Percentiles rank a stretch among this genome's conserved stretches.
Evolutionary conservation across 2,797 vertebrate genomes (phyloP).

Genomic region (Leucoraja ocellata): DNA sequence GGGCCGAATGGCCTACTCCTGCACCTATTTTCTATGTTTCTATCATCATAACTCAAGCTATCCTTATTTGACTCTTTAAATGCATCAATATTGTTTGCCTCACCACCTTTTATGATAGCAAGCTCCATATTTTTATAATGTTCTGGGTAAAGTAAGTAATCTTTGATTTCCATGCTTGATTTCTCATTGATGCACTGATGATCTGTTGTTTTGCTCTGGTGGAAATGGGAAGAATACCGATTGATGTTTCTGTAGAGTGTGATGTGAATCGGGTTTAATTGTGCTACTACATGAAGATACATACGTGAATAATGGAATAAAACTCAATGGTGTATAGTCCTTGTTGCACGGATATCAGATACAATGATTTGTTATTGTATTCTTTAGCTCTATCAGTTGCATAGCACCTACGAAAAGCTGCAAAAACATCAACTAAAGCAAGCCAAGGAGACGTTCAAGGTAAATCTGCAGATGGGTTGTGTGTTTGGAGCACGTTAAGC

Average conservation of each 20-base stretch:
- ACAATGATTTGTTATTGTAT: neutral
- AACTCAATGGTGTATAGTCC: neutral
- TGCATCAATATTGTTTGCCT: too few species aligned
- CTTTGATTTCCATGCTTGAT: too few species aligned
- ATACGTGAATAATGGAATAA: neutral
- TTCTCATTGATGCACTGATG: too few species aligned
- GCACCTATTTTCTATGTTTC: too few species aligned
- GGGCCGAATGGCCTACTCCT: too few species aligned
- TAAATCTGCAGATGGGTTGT: slow-evolving; percentile 43
- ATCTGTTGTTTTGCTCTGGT: neutral
- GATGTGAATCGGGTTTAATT: neutral
- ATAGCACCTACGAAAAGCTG: slow-evolving; percentile 59
- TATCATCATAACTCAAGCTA: too few species aligned
- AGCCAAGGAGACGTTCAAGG: slow-evolving; percentile 43
- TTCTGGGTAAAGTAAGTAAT: too few species aligned
- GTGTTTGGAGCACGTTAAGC: slow-evolving; percentile 46
- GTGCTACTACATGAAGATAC: neutral
- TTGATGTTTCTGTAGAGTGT: neutral
- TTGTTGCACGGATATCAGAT: neutral
- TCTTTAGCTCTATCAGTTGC: slow-evolving; percentile 60
- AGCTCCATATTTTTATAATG: too few species aligned
- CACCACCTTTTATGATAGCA: too few species aligned
- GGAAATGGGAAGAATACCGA: neutral
- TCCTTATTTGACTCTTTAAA: too few species aligned
- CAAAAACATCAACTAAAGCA: slow-evolving; percentile 53